Evolutionary conservation across 1,140 invertebrate species (phyloP), one percentile per base, ranked within the genome.

Genomic region (Papilio dardanus): DNA sequence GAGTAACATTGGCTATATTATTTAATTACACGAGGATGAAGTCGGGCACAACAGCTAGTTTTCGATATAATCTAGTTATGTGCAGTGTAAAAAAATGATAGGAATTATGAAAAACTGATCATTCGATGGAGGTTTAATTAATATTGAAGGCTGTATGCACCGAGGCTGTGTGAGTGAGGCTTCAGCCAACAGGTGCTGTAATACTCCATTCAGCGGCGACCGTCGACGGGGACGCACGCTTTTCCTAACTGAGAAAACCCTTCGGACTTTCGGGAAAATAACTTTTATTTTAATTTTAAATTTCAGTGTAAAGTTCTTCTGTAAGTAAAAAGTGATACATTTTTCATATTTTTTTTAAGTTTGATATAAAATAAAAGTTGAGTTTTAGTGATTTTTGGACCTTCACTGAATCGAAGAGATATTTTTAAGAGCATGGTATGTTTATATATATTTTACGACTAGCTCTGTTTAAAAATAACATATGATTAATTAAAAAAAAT

Each of bases 111-210:
- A 69, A n/a, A 37, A 42, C 21, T 40, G 67, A 24, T 40, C 33
- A 19, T 40, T 12, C 67, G 33, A 42, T 69, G 35, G 35, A 68
- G 42, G n/a, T 69, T 42, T 69, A 69, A 69, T 69, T 69, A 69
- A 69, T 69, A 37, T 35, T 10, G 16, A 37, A 21, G n/a, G 65
- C 65, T 67, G 65, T 67, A 14, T 69, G 67, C 67, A 40, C 10
- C 19, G 35, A 2, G n/a, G 10, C 35, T 37, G 33, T 69, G 67
- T 69, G 33, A 33, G 67, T 40, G 19, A 40, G 12, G 67, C n/a
- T 35, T 67, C 35, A 24, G 35, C 37, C 67, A 69, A 68, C 66
- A 68, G 66, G 66, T 68, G 66, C 66, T 35, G 31, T 30, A 12
- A n/a, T n/a, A 30, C 24, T 46, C n/a, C 65, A 66, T 66, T 66